Percentiles rank a stretch among this genome's conserved stretches.
These are phyloP conservation scores for Spilarctia lutea DNA, from an alignment of 2,888 invertebrate genomes.

Conservation along the genomic window DNA sequence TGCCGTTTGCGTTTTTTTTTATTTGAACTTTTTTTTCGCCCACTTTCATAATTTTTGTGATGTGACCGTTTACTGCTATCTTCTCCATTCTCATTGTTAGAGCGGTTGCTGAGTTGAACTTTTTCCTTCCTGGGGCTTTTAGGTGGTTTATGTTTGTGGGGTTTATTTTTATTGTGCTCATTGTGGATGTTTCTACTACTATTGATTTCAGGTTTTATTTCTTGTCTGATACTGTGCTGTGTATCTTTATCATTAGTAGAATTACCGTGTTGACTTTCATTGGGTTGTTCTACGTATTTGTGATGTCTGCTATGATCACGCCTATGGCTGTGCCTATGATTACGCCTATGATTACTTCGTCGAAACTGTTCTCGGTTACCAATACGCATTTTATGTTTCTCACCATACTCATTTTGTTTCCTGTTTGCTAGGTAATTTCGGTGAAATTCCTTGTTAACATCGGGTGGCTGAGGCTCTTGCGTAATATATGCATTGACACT, in stretches of 20 bases:
- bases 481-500: too few relatives aligned
- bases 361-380: background rate
- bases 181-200: background rate
- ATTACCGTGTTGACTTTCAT: background rate
- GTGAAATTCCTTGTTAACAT: background rate
- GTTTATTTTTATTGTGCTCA: background rate
- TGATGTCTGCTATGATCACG: background rate
- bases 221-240: background rate
- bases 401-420: background rate
- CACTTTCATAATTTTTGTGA: background rate
- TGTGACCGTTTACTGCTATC: background rate
- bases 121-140: background rate
- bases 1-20: background rate
- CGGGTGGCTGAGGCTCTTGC: background rate
- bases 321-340: background rate
- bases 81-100: background rate
- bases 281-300: background rate
- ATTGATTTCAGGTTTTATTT: background rate
- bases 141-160: background rate
- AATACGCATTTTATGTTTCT: background rate
- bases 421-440: background rate
- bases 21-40: background rate
- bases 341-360: background rate
- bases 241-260: background rate
- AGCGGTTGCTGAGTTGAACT: background rate